Conservation (phyloP, 2,113 vertebrate genomes). For the Alosa alosa region DNA sequence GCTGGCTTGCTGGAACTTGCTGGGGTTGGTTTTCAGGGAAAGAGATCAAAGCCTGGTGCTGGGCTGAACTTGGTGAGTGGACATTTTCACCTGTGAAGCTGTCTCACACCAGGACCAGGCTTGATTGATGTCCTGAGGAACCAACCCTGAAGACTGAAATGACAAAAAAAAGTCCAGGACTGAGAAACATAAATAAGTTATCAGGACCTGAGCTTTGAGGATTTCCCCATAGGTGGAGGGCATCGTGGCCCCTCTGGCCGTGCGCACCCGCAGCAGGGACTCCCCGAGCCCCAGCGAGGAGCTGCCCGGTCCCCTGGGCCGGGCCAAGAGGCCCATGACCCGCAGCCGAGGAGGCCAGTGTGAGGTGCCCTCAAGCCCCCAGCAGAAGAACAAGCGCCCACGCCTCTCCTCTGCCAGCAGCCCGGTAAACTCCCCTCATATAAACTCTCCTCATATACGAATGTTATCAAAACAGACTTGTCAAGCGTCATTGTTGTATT, state of each 20-base stretch:
- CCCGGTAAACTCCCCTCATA: constrained; percentile 69
- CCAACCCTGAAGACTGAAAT: no score
- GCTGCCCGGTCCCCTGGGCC: constrained; percentile 58
- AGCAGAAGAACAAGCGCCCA: constrained; percentile 77
- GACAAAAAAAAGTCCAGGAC: neutral
- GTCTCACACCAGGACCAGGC: neutral
- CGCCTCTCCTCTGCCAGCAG: constrained; percentile 82
- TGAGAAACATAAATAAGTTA: neutral
- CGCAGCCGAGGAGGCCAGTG: constrained; percentile 86
- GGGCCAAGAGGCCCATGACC: constrained; percentile 81
- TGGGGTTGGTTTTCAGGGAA: neutral
- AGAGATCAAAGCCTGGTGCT: neutral
- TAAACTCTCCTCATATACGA: neutral
- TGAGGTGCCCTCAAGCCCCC: constrained; percentile 76
- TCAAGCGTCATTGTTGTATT: neutral
- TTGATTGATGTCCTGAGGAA: neutral
- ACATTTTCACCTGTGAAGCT: neutral
- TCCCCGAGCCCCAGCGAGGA: constrained; percentile 80
- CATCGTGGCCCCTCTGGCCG: constrained; percentile 57
- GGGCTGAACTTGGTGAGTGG: no score
- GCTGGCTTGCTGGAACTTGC: neutral
- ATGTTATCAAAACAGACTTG: neutral
- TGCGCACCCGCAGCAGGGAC: constrained; percentile 78
- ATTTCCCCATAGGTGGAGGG: constrained; percentile 66
- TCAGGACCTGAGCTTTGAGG: neutral